Base-by-base conservation (phyloP, 2,113 vertebrate genomes). In the Alectura lathami region DNA sequence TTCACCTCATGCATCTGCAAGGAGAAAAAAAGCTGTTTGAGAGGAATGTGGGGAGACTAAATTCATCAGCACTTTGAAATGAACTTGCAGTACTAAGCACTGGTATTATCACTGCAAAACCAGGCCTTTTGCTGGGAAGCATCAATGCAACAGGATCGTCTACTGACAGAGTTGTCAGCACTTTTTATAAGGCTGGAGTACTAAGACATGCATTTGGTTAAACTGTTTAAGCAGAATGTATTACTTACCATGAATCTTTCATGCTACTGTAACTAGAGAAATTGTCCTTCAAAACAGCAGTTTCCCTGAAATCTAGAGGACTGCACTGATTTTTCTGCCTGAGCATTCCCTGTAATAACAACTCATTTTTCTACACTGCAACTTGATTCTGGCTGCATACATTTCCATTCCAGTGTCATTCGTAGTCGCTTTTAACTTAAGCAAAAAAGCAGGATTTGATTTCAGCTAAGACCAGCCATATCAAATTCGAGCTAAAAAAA, bases 91-190 rank as follows among this genome's bases (percentile, higher is more conserved):
- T 20, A 78, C 90, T 83, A 91, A 93, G 93, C 83, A 73, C 53
- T 84, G 57, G 80, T 57, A 63, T 94, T 89, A 78, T 89, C 84
- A 79, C 38, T 88, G 90, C 77, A 86, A 90, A 96, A 90, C 24
- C 32, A 86, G 66, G 69, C 90, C 76, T 94, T 94, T 91, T 83
- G 51, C 95, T 95, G 93, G 76, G 85, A 90, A 95, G 56, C 79
- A 75, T 91, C 95, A 90, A 29, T 88, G 80, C 76, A 70, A 86
- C 88, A 83, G 83, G 79, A 81, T 93, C 1, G 0, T 80, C 88
- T 67, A 86, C 75, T 88, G 94, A 93, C 91, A 94, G 86, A 64
- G 64, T 17, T 88, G 93, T 97, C 94, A 95, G 94, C 85, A 81
- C 85, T 86, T 95, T 72, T 6, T 64, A 53, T 50, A 47, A 72